Evolutionary conservation across 2,113 vertebrate species (phyloP).

Genomic region (Silurus meridionalis): DNA sequence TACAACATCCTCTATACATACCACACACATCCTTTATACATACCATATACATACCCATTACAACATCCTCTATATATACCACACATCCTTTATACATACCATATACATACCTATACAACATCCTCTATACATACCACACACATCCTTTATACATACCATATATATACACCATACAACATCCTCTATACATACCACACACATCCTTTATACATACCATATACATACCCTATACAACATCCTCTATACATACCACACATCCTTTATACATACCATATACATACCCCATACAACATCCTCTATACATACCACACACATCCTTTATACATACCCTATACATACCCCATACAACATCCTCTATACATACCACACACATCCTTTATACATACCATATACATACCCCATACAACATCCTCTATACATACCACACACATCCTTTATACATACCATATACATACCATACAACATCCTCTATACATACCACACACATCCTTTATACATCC

Average conservation of each 20-base stretch:
- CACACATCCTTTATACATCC: no score
- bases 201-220: no score
- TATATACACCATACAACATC: neutral
- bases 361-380: neutral
- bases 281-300: neutral
- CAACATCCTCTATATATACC: no score
- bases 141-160: neutral
- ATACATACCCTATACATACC: neutral
- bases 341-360: neutral
- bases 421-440: neutral
- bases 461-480: neutral
- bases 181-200: no score
- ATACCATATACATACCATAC: neutral
- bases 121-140: no score
- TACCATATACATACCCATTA: neutral
- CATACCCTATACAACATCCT: neutral
- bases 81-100: no score
- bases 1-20: neutral
- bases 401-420: neutral
- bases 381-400: neutral
- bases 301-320: neutral
- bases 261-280: neutral
- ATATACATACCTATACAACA: no score
- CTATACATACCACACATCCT: neutral
- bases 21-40: no score